Conservation (phyloP, 1,140 invertebrate genomes). For the Lethrus apterus region DNA sequence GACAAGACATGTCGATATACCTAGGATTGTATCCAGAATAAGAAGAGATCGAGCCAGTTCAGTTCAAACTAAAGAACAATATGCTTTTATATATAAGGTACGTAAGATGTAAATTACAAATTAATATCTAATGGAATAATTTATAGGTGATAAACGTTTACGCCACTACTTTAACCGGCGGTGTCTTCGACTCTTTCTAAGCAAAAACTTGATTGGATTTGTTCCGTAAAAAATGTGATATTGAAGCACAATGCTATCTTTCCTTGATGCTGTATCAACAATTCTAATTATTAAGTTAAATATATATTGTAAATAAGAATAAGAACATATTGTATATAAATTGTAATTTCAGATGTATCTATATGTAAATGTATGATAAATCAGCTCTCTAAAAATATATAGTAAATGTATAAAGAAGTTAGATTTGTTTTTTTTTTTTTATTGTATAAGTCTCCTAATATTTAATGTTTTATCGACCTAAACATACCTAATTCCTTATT, state of each 20-base stretch:
- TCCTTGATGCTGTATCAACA: background rate
- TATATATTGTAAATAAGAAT: no score
- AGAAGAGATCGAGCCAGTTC: constrained; percentile 78
- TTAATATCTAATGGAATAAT: constrained; percentile 13
- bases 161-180: constrained; percentile 60
- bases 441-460: no score
- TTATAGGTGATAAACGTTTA: constrained; percentile 59
- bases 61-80: constrained; percentile 72
- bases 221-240: constrained; percentile 4
- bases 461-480: no score
- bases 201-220: constrained; percentile 2
- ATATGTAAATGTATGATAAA: no score
- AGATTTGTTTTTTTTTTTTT: no score
- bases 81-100: constrained; percentile 61
- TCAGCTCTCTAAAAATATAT: no score
- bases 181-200: constrained; percentile 47
- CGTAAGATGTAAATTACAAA: constrained; percentile 7
- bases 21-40: constrained; percentile 73
- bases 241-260: constrained; percentile 7
- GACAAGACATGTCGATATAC: constrained; percentile 71
- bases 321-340: no score
- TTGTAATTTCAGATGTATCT: no score
- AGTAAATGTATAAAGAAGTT: no score
- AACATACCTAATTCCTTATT: no score
- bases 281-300: no score